Evolutionary conservation across 2,797 vertebrate species (phyloP).

Genomic region (Mastacembelus armatus): DNA sequence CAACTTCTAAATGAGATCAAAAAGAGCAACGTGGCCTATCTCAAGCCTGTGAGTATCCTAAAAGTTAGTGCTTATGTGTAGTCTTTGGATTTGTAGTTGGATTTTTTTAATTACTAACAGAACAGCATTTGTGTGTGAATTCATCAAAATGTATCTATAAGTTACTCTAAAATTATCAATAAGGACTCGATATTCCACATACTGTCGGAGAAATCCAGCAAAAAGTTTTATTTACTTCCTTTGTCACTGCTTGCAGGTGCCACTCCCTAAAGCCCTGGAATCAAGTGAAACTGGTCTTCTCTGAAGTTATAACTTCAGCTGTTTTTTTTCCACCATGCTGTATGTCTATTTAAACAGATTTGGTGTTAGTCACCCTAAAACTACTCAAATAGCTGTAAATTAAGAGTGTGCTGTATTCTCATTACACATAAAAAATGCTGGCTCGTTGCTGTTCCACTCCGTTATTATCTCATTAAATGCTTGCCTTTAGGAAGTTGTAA

Average conservation of each 20-base stretch:
- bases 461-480: constrained; percentile 14
- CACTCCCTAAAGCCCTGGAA: constrained; percentile 92
- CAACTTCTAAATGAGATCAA: constrained; percentile 92
- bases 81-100: not conserved
- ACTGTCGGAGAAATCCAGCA: not conserved
- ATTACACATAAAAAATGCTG: not conserved
- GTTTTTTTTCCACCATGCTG: constrained; percentile 5
- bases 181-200: not conserved
- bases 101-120: not conserved
- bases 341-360: constrained; percentile 35
- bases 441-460: constrained; percentile 8
- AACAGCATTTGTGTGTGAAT: not conserved
- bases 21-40: constrained; percentile 94
- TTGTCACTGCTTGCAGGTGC: constrained; percentile 84
- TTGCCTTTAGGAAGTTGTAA: constrained; percentile 3
- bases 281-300: constrained; percentile 83
- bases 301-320: constrained; percentile 46
- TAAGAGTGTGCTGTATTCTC: constrained; percentile 4
- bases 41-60: constrained; percentile 90
- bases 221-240: constrained; percentile 1
- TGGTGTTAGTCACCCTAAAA: constrained; percentile 6
- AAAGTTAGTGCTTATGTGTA: not conserved
- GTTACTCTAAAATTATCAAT: not conserved
- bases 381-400: constrained; percentile 5
- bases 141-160: not conserved